Evolutionary conservation across 2,888 invertebrate species (phyloP).

Genomic region (Ophion obscuratus): DNA sequence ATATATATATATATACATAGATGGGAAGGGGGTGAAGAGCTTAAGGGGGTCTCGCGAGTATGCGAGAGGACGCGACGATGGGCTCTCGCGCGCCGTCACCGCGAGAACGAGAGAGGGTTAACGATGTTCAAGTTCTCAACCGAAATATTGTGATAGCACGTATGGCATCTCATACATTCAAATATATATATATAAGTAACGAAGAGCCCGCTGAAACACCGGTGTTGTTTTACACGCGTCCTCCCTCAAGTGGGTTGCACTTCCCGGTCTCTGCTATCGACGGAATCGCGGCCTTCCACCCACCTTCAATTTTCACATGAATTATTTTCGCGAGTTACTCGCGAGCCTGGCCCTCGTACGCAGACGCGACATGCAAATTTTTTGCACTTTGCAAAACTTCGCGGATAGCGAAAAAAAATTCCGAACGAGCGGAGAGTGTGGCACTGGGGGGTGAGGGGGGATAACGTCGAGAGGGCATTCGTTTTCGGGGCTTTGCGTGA

Average conservation of each 20-base stretch:
- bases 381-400: not conserved
- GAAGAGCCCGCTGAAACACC: conserved; percentile 33
- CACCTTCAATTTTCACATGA: conserved; percentile 77
- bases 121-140: conserved; percentile 78
- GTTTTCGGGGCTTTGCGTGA: too few relatives aligned
- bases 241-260: conserved; percentile 69
- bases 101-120: conserved; percentile 70
- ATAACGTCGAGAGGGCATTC: too few relatives aligned
- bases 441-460: too few relatives aligned
- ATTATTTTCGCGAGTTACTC: conserved; percentile 69
- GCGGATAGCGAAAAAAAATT: not conserved
- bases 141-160: conserved; percentile 62
- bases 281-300: conserved; percentile 72
- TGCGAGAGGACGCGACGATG: conserved; percentile 71
- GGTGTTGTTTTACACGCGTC: conserved; percentile 79
- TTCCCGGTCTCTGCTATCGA: conserved; percentile 78
- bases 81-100: conserved; percentile 66
- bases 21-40: conserved; percentile 37
- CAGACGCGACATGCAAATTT: conserved; percentile 20
- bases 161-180: conserved; percentile 25
- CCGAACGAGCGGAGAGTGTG: too few relatives aligned
- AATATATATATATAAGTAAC: conserved; percentile 13
- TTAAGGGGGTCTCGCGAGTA: conserved; percentile 57
- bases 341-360: too few relatives aligned
- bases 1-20: not conserved